Evolutionary conservation across 1,140 invertebrate genomes (phyloP).

Genomic region (Elymnias hypermnestra): DNA sequence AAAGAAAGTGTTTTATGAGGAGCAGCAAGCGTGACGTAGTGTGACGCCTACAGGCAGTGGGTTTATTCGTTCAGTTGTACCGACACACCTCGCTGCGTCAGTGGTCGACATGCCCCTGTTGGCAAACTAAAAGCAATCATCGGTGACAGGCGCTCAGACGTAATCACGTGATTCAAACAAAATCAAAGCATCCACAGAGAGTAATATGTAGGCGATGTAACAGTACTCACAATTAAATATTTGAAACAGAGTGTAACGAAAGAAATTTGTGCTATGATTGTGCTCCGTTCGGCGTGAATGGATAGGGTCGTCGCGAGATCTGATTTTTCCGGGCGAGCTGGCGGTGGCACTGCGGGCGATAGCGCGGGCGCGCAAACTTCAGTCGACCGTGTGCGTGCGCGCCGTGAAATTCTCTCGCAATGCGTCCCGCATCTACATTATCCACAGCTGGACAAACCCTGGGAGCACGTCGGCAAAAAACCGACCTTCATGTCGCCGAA

Average conservation of each 20-base stretch:
- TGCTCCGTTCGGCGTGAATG: slow-evolving; percentile 66
- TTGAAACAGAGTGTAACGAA: slow-evolving; percentile 64
- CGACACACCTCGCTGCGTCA: slow-evolving; percentile 49
- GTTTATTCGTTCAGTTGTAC: slow-evolving; percentile 45
- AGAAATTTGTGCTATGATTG: slow-evolving; percentile 51
- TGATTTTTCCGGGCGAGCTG: slow-evolving; percentile 57
- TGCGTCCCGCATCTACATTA: slow-evolving; percentile 54
- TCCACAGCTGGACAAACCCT: slow-evolving; percentile 36
- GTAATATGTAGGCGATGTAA: slow-evolving; percentile 22
- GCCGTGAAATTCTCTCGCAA: slow-evolving; percentile 59
- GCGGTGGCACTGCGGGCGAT: slow-evolving; percentile 39
- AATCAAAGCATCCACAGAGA: slow-evolving; percentile 4
- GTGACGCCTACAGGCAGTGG: slow-evolving; percentile 40
- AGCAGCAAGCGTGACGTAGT: slow-evolving; percentile 51
- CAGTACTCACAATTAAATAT: slow-evolving; percentile 16
- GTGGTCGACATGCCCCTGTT: slow-evolving; percentile 36
- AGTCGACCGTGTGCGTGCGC: slow-evolving; percentile 62
- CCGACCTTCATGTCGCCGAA: slow-evolving; percentile 68
- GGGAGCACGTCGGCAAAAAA: slow-evolving; percentile 67
- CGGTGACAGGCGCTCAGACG: slow-evolving; percentile 18
- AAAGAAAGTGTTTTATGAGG: slow-evolving; percentile 62
- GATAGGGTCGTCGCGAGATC: slow-evolving; percentile 65
- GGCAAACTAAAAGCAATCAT: slow-evolving; percentile 31
- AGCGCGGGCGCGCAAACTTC: slow-evolving; percentile 45
- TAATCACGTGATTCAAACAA: slow-evolving; percentile 5